Conservation (phyloP, 2,888 invertebrate species). For the Byasa hedistus region DNA sequence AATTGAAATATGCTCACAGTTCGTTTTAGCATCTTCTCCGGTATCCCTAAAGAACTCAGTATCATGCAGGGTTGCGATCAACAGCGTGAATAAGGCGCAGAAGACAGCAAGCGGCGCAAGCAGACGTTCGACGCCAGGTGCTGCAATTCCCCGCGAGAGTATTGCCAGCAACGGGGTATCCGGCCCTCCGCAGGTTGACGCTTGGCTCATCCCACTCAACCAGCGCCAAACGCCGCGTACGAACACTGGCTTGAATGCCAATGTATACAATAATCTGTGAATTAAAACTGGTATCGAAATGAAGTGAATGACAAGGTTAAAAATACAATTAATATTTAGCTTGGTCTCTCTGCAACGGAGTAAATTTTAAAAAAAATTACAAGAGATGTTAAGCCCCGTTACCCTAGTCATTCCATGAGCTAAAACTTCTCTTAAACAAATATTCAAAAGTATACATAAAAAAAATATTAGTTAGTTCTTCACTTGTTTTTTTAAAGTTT, state of each 20-base stretch:
- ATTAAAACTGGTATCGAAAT: background rate
- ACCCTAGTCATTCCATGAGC: too few relatives aligned
- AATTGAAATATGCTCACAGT: conserved; percentile 45
- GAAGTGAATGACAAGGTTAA: background rate
- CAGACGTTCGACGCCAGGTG: conserved; percentile 83
- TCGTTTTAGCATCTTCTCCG: conserved; percentile 71
- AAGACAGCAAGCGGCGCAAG: conserved; percentile 90
- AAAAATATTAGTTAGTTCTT: background rate
- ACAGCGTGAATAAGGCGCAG: conserved; percentile 88
- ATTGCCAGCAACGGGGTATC: conserved; percentile 82
- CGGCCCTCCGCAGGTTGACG: conserved; percentile 65
- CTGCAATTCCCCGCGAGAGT: conserved; percentile 83
- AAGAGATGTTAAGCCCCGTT: background rate
- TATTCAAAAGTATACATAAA: too few relatives aligned
- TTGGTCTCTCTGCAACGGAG: too few relatives aligned
- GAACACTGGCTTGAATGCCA: conserved; percentile 89
- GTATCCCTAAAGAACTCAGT: conserved; percentile 84
- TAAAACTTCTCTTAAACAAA: too few relatives aligned
- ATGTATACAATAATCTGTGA: conserved; percentile 82
- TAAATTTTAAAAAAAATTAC: background rate
- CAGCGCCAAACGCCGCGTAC: conserved; percentile 87
- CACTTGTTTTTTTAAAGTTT: background rate
- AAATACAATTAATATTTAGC: too few relatives aligned
- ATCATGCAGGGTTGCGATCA: conserved; percentile 91
- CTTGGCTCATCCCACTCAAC: conserved; percentile 69